Conservation (phyloP, 2,888 invertebrate species). For the Spialia ferax region DNA sequence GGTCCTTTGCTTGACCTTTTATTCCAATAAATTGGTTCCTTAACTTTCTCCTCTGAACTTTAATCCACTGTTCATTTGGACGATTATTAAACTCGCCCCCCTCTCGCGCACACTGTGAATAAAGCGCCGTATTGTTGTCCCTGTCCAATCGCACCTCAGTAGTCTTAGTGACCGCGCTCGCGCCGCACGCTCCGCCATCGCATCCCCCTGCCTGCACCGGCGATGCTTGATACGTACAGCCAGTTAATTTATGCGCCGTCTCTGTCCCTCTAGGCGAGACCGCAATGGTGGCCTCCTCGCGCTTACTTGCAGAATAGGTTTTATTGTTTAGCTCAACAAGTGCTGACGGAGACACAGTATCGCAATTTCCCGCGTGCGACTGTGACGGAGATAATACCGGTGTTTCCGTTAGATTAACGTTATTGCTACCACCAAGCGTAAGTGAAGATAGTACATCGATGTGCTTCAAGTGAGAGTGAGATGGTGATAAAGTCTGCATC, state of each 20-base stretch:
- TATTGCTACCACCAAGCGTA: not conserved
- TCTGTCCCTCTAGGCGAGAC: not conserved
- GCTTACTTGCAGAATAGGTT: not conserved
- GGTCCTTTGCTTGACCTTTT: not conserved
- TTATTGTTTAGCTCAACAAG: not conserved
- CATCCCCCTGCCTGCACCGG: no score
- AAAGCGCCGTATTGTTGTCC: no score
- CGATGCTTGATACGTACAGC: no score
- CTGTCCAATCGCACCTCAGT: no score
- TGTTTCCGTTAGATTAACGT: not conserved
- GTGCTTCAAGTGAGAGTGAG: not conserved
- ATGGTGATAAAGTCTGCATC: not conserved
- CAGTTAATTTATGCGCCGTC: not conserved
- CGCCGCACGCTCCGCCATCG: no score
- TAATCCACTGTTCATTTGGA: no score
- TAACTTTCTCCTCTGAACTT: no score
- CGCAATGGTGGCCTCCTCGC: not conserved
- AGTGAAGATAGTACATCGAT: not conserved
- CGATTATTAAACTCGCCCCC: no score
- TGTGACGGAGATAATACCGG: not conserved
- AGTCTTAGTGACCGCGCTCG: no score
- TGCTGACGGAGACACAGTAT: not conserved
- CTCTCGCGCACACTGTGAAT: no score
- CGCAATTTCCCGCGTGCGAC: not conserved
- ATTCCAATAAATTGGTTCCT: not conserved